A percentile compares a stretch with the other conserved stretches of the same genome.
Conservation (phyloP, 1,140 invertebrate genomes). For the Drosophila lacteicornis region DNA sequence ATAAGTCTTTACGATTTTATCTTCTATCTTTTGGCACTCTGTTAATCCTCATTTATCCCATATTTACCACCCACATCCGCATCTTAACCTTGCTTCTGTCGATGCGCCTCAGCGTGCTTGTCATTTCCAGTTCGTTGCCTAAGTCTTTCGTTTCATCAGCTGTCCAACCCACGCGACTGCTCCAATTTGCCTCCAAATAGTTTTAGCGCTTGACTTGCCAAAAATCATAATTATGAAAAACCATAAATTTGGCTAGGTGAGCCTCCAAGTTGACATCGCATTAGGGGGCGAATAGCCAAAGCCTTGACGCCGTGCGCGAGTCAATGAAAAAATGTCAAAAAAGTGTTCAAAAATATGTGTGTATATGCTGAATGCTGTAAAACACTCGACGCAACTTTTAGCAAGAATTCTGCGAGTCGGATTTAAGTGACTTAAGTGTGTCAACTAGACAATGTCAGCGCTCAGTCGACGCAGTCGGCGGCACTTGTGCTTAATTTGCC, state of each 20-base stretch:
- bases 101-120: constrained; percentile 1
- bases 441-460: constrained; percentile 80
- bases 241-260: constrained; percentile 15
- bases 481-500: constrained; percentile 79
- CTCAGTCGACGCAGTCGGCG: constrained; percentile 22
- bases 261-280: constrained; percentile 32
- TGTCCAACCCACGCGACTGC: constrained; percentile 52
- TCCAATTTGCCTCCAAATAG: constrained; percentile 43
- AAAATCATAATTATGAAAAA: constrained; percentile 30
- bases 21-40: background rate
- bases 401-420: constrained; percentile 66
- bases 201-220: constrained; percentile 9
- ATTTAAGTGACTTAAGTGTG: constrained; percentile 80
- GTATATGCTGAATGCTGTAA: constrained; percentile 41
- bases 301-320: constrained; percentile 55
- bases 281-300: constrained; percentile 45
- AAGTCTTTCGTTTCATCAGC: constrained; percentile 69
- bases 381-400: constrained; percentile 67
- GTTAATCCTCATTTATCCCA: background rate
- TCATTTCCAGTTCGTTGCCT: constrained; percentile 69
- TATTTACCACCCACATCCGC: constrained; percentile 20
- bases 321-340: constrained; percentile 64
- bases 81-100: constrained; percentile 1
- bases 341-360: constrained; percentile 31
- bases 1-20: background rate